Evolutionary conservation across 2,113 vertebrate genomes (phyloP), one percentile per base, ranked within the genome.

Genomic region (Toxotes chatareus): DNA sequence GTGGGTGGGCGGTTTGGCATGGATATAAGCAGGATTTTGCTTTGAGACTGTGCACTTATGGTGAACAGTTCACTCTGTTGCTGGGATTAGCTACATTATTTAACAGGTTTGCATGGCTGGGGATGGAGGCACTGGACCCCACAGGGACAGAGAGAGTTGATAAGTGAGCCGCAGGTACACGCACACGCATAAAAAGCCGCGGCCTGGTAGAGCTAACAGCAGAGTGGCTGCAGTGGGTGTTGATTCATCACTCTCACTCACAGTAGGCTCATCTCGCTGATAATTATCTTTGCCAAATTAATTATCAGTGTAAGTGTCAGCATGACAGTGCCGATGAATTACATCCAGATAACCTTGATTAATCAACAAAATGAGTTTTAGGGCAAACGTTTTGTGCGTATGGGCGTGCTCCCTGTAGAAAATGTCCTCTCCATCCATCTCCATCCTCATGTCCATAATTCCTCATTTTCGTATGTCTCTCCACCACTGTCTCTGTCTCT

Each of bases 211-310:
- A 85, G 74, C 74, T 71, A 83, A 62, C 86, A 67, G 80, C 61
- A 82, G 85, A 42, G 67, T 57, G 59, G 73, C 87, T 82, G 84
- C 82, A 78, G 80, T 69, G 80, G 83, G 76, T 89, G 89, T 88
- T 80, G 89, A 90, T 88, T 91, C 73, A 92, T 89, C 85, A 83
- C 72, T 88, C 83, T 71, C 77, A 60, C 82, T 87, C 80, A 64
- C 89, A 89, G 87, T 75, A 59, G 79, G 84, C 73, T 80, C 86
- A 70, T 89, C 84, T 85, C 82, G 81, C 84, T 84, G 86, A 92
- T 93, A 92, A 92, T 92, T 92, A 88, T 91, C 89, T 88, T 83
- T 89, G 89, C 87, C 90, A 91, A 86, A 92, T 90, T 77, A 89
- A 93, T 92, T 86, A 90, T 87, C 84, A 90, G 83, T 81, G 66